phyloP scores from a whole-genome alignment of 2,797 vertebrate genomes.

The Eidolon dupreanum region DNA sequence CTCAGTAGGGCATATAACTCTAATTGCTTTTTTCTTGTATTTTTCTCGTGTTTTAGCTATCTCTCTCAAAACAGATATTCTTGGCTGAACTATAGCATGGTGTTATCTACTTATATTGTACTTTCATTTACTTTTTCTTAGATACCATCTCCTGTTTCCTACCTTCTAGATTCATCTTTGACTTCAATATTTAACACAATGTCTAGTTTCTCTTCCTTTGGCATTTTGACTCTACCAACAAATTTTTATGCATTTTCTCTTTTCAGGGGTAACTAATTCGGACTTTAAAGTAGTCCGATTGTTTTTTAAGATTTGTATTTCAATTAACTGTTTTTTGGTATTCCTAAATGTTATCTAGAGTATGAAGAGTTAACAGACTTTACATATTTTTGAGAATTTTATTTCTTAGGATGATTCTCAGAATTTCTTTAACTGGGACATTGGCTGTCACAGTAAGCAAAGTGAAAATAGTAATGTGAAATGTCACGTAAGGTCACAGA shows the following conservation, averaged over 20 bases:
- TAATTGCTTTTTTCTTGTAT: neutral
- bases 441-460: neutral
- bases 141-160: neutral
- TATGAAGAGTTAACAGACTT: neutral
- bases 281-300: neutral
- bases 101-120: neutral
- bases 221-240: neutral
- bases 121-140: neutral
- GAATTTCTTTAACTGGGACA: neutral
- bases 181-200: neutral
- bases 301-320: slow-evolving; percentile 21
- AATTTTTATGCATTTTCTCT: neutral
- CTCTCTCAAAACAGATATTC: neutral
- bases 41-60: neutral
- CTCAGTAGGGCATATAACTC: neutral
- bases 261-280: neutral
- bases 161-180: neutral
- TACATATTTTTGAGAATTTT: slow-evolving; percentile 24
- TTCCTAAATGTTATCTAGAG: neutral
- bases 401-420: slow-evolving; percentile 24
- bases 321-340: neutral
- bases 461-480: slow-evolving; percentile 7
- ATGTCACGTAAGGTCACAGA: neutral
- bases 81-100: neutral
- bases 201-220: neutral